Base-by-base conservation (phyloP, 2,797 vertebrate genomes). In the Chelidonichthys spinosus region DNA sequence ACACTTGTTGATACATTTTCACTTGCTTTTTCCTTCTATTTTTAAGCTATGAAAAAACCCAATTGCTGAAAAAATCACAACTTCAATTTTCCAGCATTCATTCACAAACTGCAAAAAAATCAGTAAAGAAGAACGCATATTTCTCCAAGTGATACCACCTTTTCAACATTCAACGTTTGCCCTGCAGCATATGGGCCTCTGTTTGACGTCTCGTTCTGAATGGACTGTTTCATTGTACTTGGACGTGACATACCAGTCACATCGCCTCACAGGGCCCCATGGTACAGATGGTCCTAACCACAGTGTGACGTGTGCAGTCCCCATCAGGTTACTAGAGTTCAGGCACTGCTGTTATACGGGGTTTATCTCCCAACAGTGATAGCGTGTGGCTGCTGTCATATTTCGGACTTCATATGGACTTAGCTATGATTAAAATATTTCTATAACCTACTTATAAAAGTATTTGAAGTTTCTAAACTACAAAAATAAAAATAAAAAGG, bases 321-420 rank as follows among this genome's bases (percentile, higher is more conserved):
- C 63, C 37, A 3, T 1, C 54, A 75, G 89, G 92, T 91, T 90
- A 92, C 87, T 84, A 0, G 5, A 84, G 91, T 89, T 90, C 92
- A 91, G 15, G 3, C 61, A 17, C 64, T 32, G 68, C 74, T 2
- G 67, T 1, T 4, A 36, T 76, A 0, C 25, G 25, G 49, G 49
- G 13, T 17, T 65, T 44, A 15, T 58, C 55, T 50, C 47, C 62
- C 17, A 11, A 49, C 66, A 18, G 39, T 32, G 56, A 33, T 6
- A 53, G 37, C 65, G 13, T 36, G 58, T 49, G 50, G 64, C 59
- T 37, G 17, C 71, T 46, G 55, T 43, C 46, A 32, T 60, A 25
- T 6, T 65, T 32, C 4, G 35, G 0, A 5, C 10, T 49, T 59
- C 9, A 4, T 46, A 9, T 49, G 15, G 9, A 25, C 55, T 59